Evolutionary conservation across 2,797 vertebrate species (phyloP).

Genomic region (Danio jaintianensis): DNA sequence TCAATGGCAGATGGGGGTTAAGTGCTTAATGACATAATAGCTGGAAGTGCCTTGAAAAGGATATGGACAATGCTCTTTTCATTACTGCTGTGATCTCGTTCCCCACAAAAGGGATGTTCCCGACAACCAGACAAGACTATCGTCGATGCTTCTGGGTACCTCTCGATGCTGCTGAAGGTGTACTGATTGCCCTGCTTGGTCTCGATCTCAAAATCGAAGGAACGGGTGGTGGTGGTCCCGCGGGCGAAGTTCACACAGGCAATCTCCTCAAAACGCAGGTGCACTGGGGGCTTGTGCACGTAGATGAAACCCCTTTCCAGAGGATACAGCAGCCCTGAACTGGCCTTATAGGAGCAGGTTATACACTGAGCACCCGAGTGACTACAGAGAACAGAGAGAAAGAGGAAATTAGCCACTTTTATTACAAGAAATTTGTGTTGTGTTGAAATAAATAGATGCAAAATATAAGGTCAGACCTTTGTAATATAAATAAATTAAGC

Average conservation of each 20-base stretch:
- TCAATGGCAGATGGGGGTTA: constrained; percentile 21
- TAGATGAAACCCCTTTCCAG: constrained; percentile 97
- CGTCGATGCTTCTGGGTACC: constrained; percentile 71
- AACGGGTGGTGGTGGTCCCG: constrained; percentile 95
- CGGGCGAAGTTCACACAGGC: constrained; percentile 95
- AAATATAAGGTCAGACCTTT: no score
- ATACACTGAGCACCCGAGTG: constrained; percentile 97
- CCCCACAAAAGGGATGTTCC: constrained; percentile 1
- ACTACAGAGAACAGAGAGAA: constrained; percentile 66
- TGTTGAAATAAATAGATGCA: no score
- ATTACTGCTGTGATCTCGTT: constrained; percentile 16
- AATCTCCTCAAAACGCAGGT: constrained; percentile 96
- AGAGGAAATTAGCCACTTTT: neutral
- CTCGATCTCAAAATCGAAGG: constrained; percentile 98
- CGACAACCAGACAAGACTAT: neutral
- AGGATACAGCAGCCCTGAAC: constrained; percentile 93
- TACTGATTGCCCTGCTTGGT: constrained; percentile 96
- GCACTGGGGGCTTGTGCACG: constrained; percentile 95
- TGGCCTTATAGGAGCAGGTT: constrained; percentile 97
- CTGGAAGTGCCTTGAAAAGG: constrained; percentile 18
- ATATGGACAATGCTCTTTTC: constrained; percentile 12
- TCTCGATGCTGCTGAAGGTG: constrained; percentile 98
- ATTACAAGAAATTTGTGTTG: no score
- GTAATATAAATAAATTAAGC: no score
- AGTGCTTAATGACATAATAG: constrained; percentile 32